A percentile compares a stretch with the other conserved stretches of the same genome.
These are phyloP conservation scores for Pollachius pollachius DNA, from an alignment of 2,113 vertebrate species.

Conservation along the genomic window DNA sequence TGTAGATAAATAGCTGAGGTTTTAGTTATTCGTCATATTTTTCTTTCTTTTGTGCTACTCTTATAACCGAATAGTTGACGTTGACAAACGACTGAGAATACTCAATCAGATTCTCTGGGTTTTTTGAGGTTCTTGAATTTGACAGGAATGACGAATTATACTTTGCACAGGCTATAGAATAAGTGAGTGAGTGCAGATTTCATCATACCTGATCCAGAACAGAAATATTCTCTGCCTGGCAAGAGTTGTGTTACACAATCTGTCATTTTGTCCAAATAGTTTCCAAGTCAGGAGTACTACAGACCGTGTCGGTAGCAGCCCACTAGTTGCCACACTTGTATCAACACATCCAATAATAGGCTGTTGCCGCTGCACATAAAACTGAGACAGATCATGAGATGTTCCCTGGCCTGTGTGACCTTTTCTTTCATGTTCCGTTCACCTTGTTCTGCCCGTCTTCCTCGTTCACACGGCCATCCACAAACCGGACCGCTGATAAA, in stretches of 20 bases:
- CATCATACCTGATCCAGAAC: slow-evolving; percentile 22
- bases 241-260: slow-evolving; percentile 18
- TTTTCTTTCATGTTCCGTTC: no score
- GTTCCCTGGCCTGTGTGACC: no score
- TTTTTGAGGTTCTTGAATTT: not conserved
- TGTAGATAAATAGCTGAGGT: not conserved
- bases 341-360: slow-evolving; percentile 37
- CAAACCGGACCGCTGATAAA: no score
- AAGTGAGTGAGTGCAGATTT: slow-evolving; percentile 6
- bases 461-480: no score
- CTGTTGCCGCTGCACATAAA: not conserved
- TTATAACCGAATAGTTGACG: not conserved
- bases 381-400: no score
- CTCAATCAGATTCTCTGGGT: not conserved
- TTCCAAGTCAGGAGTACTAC: slow-evolving; percentile 20
- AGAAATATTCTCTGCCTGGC: slow-evolving; percentile 27
- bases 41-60: not conserved
- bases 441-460: no score
- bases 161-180: slow-evolving; percentile 1
- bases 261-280: slow-evolving; percentile 36
- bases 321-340: slow-evolving; percentile 43
- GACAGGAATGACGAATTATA: slow-evolving; percentile 2
- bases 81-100: not conserved
- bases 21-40: not conserved
- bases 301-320: not conserved